Percentiles rank a stretch among this genome's conserved stretches.
Evolutionary conservation across 2,113 vertebrate genomes (phyloP).

Genomic region (Pavo muticus): DNA sequence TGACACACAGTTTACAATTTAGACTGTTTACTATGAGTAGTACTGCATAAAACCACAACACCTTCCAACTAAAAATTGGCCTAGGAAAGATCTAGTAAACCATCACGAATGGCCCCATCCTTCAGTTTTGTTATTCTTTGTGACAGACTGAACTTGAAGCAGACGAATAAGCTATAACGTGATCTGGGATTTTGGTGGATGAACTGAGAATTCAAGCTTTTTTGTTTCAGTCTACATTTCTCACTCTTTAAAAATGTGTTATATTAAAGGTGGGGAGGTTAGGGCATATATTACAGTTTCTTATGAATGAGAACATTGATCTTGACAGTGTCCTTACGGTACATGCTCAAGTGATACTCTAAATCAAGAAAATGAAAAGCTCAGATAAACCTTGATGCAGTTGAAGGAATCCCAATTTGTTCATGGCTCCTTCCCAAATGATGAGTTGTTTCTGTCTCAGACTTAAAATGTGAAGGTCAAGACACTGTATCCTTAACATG

Average conservation of each 20-base stretch:
- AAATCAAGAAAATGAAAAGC: not conserved
- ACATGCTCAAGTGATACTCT: not conserved
- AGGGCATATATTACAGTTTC: not conserved
- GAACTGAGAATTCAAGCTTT: not conserved
- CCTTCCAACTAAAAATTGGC: not conserved
- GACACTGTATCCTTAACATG: not conserved
- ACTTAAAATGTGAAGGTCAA: not conserved
- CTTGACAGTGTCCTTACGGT: not conserved
- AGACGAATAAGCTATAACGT: fast-evolving
- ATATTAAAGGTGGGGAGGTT: not conserved
- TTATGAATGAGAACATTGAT: not conserved
- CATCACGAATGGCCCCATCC: not conserved
- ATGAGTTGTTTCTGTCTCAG: not conserved
- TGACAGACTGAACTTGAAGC: not conserved
- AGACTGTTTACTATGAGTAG: not conserved
- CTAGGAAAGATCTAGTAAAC: not conserved
- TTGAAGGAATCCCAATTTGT: not conserved
- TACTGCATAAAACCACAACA: not conserved
- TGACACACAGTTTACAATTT: not conserved
- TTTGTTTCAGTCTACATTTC: not conserved
- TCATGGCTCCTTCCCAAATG: not conserved
- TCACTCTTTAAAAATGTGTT: not conserved
- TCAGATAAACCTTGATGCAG: not conserved
- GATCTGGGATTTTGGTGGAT: not conserved
- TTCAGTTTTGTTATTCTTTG: not conserved